Percentiles rank a stretch among this genome's conserved stretches.
Evolutionary conservation across 2,113 vertebrate species (phyloP).

Genomic region (Pristiophorus japonicus): DNA sequence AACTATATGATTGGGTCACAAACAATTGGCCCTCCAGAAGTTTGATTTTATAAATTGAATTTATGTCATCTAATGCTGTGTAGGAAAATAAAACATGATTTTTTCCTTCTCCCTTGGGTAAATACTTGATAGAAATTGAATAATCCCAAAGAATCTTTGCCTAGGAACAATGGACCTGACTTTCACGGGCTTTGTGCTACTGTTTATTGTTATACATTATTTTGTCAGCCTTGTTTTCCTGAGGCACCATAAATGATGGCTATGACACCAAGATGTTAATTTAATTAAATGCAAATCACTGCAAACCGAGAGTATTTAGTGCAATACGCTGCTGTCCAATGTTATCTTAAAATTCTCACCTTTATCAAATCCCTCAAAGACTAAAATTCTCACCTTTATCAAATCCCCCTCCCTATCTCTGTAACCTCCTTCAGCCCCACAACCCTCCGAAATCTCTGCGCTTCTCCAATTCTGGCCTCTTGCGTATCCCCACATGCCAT

Average conservation of each 20-base stretch:
- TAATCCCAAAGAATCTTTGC: not conserved
- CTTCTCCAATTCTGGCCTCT: not conserved
- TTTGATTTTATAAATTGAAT: constrained; percentile 13
- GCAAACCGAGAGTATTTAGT: not conserved
- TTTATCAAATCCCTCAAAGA: not conserved
- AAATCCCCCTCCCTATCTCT: not conserved
- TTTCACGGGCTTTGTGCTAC: not conserved
- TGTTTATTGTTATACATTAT: not conserved
- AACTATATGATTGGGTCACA: not conserved
- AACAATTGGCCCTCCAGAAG: not conserved
- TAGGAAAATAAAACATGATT: not conserved
- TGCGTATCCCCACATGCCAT: not conserved
- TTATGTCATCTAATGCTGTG: not conserved
- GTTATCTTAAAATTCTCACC: not conserved
- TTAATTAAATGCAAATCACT: not conserved
- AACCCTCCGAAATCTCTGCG: not conserved
- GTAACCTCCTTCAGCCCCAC: not conserved
- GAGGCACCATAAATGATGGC: not conserved
- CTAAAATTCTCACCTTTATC: not conserved
- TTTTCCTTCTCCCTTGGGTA: not conserved
- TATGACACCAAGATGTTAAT: not conserved
- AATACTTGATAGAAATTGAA: not conserved
- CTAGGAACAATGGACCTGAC: not conserved
- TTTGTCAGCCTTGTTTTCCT: not conserved
- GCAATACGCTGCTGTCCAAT: not conserved